Base-by-base conservation (phyloP, 2,797 vertebrate species). In the Yasuhikotakia modesta region DNA sequence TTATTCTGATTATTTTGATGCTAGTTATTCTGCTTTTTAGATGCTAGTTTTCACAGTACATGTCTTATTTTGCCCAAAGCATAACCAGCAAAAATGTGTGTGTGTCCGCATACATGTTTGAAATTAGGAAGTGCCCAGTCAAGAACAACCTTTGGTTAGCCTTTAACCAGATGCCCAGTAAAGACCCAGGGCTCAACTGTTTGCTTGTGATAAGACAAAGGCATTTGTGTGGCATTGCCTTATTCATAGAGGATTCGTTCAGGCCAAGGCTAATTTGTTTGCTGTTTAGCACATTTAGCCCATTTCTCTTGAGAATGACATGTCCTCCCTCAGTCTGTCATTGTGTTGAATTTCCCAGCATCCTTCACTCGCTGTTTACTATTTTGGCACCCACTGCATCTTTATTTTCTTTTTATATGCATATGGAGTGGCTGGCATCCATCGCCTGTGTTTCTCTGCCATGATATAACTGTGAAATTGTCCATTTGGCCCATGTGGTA, bases 221-320 rank as follows among this genome's bases (percentile, higher is more conserved):
- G 22, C 22, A 22, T 52, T 52, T 61, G 70, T 48, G 52, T 52
- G 8, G 17, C 30, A 27, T 69, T 50, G 43, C 45, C 19, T 61
- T 77, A 69, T 77, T 61, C 66, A 77, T 57, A 24, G 24, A 50
- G 64, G 43, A 69, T 69, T 69, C 17, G 27, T 61, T 69, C 66
- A 35, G 55, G 75, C 75, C 66, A 77, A 52, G 55, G 75, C 75
- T 77, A 77, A 77, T 77, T 61, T 70, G 75, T 77, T 77, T 77
- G 55, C 66, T 39, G 55, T 78, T 78, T 64, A 78, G 57, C 67
- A 27, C 67, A 53, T 70, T 78, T 78, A 70, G 67, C 21, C 46
- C 46, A 55, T 70, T 78, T 70, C 67, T 78, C 67, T 70, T 39
- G 67, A 70, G 58, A 77, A 61, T 70, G 65, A 24, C 75, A 69